Conservation (phyloP, 1,140 invertebrate genomes). For the Dreissena polymorpha region DNA sequence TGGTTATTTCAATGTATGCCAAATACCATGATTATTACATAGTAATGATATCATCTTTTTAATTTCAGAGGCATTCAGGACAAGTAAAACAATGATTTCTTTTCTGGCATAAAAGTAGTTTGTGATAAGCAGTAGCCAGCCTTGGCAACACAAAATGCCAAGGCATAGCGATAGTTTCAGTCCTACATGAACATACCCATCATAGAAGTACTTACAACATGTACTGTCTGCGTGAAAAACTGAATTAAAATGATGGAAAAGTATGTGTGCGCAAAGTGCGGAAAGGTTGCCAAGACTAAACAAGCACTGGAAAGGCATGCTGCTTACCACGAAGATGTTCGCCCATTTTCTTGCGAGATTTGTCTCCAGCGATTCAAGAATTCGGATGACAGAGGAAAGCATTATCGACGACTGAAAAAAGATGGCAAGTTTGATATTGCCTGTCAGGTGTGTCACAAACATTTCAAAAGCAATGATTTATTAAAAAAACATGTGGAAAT, state of each 20-base stretch:
- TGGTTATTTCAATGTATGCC: too few species aligned
- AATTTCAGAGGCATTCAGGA: too few species aligned
- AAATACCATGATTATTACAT: too few species aligned
- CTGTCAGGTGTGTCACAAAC: constrained; percentile 47
- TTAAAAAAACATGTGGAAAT: constrained; percentile 39
- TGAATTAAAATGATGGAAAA: constrained; percentile 27
- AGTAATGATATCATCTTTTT: too few species aligned
- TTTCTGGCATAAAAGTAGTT: too few species aligned
- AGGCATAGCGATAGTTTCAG: too few species aligned
- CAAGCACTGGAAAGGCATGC: constrained; percentile 48
- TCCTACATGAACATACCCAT: too few species aligned
- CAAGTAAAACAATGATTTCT: too few species aligned
- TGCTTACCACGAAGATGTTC: constrained; percentile 46
- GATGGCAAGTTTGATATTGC: constrained; percentile 44
- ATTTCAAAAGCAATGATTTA: constrained; percentile 42
- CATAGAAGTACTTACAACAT: too few species aligned
- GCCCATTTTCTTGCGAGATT: constrained; percentile 42
- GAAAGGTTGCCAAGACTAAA: constrained; percentile 49
- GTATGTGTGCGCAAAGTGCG: constrained; percentile 41
- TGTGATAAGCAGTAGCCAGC: too few species aligned
- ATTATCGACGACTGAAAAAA: constrained; percentile 34
- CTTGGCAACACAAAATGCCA: too few species aligned
- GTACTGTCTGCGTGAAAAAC: too few species aligned
- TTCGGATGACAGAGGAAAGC: constrained; percentile 47
- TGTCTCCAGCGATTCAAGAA: constrained; percentile 50